Conservation (phyloP, 2,888 invertebrate species). For the Octonoba sinensis region DNA sequence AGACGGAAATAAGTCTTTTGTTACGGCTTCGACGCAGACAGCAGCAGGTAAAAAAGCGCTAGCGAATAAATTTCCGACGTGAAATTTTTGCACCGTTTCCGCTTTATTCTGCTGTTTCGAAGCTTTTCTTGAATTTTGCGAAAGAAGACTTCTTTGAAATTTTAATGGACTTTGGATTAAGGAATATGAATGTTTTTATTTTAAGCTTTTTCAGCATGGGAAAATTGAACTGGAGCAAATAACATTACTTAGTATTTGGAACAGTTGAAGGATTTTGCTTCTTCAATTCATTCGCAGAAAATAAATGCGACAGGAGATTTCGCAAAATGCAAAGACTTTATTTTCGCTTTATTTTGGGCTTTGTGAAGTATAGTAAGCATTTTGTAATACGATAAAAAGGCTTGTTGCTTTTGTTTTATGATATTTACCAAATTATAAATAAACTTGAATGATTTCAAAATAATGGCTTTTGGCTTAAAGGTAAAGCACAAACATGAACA, state of each 20-base stretch:
- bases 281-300: constrained; percentile 5
- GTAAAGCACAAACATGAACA: too few species aligned
- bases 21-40: constrained; percentile 43
- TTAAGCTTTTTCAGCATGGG: background rate
- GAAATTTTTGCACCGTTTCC: constrained; percentile 12
- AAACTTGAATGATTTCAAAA: too few species aligned
- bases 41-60: constrained; percentile 45
- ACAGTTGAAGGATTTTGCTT: background rate
- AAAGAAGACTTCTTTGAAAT: constrained; percentile 47
- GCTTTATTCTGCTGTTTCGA: background rate
- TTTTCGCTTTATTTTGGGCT: background rate
- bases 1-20: constrained; percentile 33
- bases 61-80: constrained; percentile 25
- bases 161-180: constrained; percentile 60
- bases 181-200: background rate
- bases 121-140: constrained; percentile 15
- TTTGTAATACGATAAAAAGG: too few species aligned
- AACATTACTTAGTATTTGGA: constrained; percentile 28
- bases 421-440: too few species aligned
- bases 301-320: constrained; percentile 24
- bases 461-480: too few species aligned
- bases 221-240: constrained; percentile 1
- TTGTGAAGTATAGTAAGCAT: too few species aligned
- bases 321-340: background rate
- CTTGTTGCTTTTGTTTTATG: too few species aligned